Percentiles rank a stretch among this genome's conserved stretches.
These are phyloP conservation scores for Chlamydotis undulata DNA, from an alignment of 2,113 vertebrate genomes.

Conservation along the genomic window DNA sequence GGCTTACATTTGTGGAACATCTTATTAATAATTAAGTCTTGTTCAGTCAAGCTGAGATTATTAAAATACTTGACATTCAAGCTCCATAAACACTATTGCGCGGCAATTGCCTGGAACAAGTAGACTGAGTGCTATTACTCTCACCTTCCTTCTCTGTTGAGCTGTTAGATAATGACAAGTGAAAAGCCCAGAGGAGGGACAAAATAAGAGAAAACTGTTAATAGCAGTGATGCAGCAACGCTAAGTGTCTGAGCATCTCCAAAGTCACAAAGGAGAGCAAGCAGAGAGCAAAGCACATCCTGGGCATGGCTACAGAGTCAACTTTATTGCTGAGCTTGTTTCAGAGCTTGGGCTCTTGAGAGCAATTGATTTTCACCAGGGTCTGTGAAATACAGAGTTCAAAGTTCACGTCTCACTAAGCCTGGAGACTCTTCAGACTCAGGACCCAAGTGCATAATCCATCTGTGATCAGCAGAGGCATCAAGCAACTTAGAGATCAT, in stretches of 20 bases:
- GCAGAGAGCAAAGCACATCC: background rate
- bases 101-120: background rate
- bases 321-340: background rate
- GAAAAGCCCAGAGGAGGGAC: background rate
- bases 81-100: background rate
- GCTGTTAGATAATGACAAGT: background rate
- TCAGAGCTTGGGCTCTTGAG: accelerated
- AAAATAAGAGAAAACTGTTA: background rate
- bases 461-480: background rate
- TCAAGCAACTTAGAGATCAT: background rate
- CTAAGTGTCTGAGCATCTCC: background rate
- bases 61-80: constrained; percentile 38
- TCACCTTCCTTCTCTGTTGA: background rate
- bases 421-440: background rate
- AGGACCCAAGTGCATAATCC: background rate
- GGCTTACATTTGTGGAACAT: background rate
- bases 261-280: background rate
- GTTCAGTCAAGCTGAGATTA: background rate
- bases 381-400: background rate
- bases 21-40: constrained; percentile 15
- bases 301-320: background rate
- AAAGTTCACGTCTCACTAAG: accelerated
- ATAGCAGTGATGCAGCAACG: accelerated
- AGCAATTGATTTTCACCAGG: accelerated
- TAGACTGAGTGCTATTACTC: background rate